These are phyloP conservation scores for Catharus bicknelli DNA, from an alignment of 2,113 vertebrate species.

Conservation along the genomic window DNA sequence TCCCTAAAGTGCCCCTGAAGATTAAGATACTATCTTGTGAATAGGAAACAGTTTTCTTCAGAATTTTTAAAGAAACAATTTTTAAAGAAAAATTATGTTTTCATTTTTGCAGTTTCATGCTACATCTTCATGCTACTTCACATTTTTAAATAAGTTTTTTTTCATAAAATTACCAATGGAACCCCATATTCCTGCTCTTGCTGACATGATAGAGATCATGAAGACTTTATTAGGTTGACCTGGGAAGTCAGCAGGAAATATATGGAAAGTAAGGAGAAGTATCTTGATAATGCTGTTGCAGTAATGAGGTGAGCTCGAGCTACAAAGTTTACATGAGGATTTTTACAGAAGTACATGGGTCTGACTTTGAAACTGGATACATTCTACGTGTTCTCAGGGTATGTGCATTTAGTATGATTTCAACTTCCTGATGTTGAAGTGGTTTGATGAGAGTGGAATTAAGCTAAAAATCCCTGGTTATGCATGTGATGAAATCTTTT, in stretches of 20 bases:
- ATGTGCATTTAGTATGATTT: neutral
- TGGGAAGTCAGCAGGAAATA: neutral
- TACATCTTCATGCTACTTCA: neutral
- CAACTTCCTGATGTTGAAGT: neutral
- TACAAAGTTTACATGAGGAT: neutral
- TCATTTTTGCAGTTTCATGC: neutral
- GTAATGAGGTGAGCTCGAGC: neutral
- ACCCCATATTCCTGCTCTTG: fast-evolving
- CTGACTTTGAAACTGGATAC: neutral
- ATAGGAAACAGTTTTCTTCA: neutral
- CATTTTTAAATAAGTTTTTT: neutral
- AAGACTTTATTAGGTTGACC: neutral
- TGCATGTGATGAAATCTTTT: neutral
- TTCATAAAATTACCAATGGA: neutral
- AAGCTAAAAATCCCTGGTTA: neutral
- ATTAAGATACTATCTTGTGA: neutral
- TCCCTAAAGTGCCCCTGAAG: neutral
- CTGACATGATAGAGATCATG: neutral
- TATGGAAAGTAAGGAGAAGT: neutral
- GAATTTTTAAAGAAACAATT: neutral
- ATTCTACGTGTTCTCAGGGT: neutral
- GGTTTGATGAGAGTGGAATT: neutral
- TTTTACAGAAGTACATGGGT: neutral
- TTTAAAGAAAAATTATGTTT: neutral
- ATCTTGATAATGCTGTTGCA: neutral